Conservation (phyloP, 2,888 invertebrate species). For the Morpho achilles region DNA sequence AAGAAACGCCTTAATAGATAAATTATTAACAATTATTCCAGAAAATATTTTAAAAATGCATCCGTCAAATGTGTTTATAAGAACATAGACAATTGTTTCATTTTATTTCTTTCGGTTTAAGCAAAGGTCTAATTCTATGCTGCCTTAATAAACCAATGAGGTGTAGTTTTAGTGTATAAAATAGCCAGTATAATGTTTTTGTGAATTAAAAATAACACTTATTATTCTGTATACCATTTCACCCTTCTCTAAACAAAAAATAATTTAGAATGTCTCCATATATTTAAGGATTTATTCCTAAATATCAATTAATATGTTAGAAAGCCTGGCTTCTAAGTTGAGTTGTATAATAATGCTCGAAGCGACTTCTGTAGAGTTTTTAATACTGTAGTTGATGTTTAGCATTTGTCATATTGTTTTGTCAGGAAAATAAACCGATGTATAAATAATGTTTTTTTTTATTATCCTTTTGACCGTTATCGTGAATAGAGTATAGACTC, state of each 20-base stretch:
- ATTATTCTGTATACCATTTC: slow-evolving; percentile 12
- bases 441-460: slow-evolving; percentile 17
- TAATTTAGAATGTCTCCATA: slow-evolving; percentile 15
- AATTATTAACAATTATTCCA: no score
- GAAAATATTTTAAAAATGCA: no score
- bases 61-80: no score
- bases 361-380: slow-evolving; percentile 44
- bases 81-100: no score
- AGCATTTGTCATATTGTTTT: slow-evolving; percentile 55
- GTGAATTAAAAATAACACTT: neutral
- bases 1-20: no score
- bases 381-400: slow-evolving; percentile 50
- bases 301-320: slow-evolving; percentile 20
- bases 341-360: slow-evolving; percentile 33
- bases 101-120: no score
- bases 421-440: slow-evolving; percentile 41
- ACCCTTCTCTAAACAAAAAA: slow-evolving; percentile 10
- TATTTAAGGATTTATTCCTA: slow-evolving; percentile 19
- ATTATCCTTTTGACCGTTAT: slow-evolving; percentile 3
- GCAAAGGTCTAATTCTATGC: no score
- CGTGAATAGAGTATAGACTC: neutral
- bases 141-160: no score
- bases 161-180: no score
- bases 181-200: slow-evolving; percentile 4
- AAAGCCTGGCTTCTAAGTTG: slow-evolving; percentile 39